Conservation (phyloP, 2,797 vertebrate genomes). For the Muscicapa comitata region DNA sequence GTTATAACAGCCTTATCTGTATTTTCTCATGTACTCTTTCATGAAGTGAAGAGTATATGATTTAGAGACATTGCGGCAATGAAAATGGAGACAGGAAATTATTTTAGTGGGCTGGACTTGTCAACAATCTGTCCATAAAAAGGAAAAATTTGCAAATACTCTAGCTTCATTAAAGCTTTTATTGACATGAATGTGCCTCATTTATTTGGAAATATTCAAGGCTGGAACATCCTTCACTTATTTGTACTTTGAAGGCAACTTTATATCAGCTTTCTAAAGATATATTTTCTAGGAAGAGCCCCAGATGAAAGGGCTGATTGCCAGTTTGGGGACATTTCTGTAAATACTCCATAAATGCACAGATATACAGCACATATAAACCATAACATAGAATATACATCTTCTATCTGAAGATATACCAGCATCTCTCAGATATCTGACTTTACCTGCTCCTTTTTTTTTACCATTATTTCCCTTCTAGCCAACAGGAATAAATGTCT, state of each 20-base stretch:
- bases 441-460: not conserved
- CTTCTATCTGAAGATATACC: not conserved
- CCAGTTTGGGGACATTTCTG: not conserved
- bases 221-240: not conserved
- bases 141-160: not conserved
- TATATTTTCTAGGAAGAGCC: not conserved
- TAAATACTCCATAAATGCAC: not conserved
- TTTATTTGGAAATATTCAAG: not conserved
- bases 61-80: not conserved
- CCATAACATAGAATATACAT: not conserved
- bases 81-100: not conserved
- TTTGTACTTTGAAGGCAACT: not conserved
- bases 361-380: not conserved
- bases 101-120: not conserved
- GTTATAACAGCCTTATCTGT: not conserved
- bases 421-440: not conserved
- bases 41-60: not conserved
- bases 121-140: not conserved
- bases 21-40: not conserved
- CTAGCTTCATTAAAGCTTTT: not conserved
- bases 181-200: not conserved
- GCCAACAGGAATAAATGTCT: not conserved
- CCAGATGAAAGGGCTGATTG: not conserved
- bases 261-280: not conserved
- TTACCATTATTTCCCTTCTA: not conserved